A percentile compares a stretch with the other conserved stretches of the same genome.
Evolutionary conservation across 2,888 invertebrate genomes (phyloP).

Genomic region (Callimorpha dominula): DNA sequence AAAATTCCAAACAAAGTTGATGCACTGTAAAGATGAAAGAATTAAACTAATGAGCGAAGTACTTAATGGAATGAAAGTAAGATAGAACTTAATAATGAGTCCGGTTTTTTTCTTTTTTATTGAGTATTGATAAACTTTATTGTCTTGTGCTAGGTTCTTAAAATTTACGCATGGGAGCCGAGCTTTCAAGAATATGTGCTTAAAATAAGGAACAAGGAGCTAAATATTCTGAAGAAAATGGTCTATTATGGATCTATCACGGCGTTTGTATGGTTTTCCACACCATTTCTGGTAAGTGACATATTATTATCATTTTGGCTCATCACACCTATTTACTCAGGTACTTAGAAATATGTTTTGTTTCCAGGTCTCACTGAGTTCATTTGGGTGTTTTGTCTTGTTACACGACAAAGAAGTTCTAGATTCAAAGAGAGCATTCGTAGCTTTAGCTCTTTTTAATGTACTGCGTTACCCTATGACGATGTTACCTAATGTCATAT

Average conservation of each 20-base stretch:
- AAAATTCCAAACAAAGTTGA: constrained; percentile 91
- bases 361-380: constrained; percentile 92
- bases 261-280: constrained; percentile 95
- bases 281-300: constrained; percentile 93
- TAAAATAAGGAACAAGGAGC: constrained; percentile 92
- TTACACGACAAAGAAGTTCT: constrained; percentile 93
- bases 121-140: background rate
- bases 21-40: constrained; percentile 95
- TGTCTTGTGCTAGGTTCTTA: constrained; percentile 83
- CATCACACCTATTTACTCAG: background rate
- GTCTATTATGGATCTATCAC: constrained; percentile 93
- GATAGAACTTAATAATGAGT: background rate
- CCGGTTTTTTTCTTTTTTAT: background rate
- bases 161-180: constrained; percentile 95
- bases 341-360: constrained; percentile 2
- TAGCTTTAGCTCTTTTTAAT: constrained; percentile 98
- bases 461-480: constrained; percentile 98
- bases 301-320: background rate
- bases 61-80: constrained; percentile 93
- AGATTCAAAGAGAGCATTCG: constrained; percentile 97
- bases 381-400: constrained; percentile 96
- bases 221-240: constrained; percentile 91
- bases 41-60: constrained; percentile 96
- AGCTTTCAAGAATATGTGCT: constrained; percentile 93
- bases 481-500: constrained; percentile 98